phyloP scores from a whole-genome alignment of 1,140 invertebrate genomes.

The Drosophila guanche region DNA sequence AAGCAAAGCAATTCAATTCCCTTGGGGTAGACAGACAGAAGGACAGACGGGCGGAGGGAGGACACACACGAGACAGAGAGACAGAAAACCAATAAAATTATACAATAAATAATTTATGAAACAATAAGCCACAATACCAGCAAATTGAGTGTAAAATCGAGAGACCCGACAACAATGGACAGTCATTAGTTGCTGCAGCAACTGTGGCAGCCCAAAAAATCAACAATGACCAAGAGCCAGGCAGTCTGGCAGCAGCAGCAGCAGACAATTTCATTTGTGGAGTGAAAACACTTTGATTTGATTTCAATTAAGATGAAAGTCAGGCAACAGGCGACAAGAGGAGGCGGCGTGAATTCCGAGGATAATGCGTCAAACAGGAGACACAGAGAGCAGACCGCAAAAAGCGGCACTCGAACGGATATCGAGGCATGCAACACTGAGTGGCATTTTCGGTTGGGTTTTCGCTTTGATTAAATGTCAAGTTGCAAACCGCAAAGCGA shows the following conservation, averaged over 20 bases:
- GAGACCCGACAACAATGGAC: conserved; percentile 52
- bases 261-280: conserved; percentile 71
- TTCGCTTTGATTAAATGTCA: conserved; percentile 73
- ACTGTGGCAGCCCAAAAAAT: conserved; percentile 13
- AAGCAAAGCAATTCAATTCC: conserved; percentile 35
- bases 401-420: conserved; percentile 44
- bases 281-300: conserved; percentile 80
- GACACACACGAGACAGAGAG: conserved; percentile 22
- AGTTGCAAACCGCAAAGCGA: conserved; percentile 66
- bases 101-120: conserved; percentile 72
- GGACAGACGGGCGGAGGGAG: not conserved
- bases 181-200: conserved; percentile 62
- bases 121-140: conserved; percentile 62
- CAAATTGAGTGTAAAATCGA: conserved; percentile 75
- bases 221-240: conserved; percentile 38
- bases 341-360: conserved; percentile 6
- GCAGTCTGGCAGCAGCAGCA: conserved; percentile 1
- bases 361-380: conserved; percentile 24
- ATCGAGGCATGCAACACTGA: conserved; percentile 28
- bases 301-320: conserved; percentile 80
- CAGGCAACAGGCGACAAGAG: conserved; percentile 27
- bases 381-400: conserved; percentile 39
- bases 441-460: conserved; percentile 33
- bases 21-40: not conserved
- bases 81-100: conserved; percentile 49